Evolutionary conservation across 2,113 vertebrate genomes (phyloP), one percentile per base, ranked within the genome.

Genomic region (Thalassoma bifasciatum): DNA sequence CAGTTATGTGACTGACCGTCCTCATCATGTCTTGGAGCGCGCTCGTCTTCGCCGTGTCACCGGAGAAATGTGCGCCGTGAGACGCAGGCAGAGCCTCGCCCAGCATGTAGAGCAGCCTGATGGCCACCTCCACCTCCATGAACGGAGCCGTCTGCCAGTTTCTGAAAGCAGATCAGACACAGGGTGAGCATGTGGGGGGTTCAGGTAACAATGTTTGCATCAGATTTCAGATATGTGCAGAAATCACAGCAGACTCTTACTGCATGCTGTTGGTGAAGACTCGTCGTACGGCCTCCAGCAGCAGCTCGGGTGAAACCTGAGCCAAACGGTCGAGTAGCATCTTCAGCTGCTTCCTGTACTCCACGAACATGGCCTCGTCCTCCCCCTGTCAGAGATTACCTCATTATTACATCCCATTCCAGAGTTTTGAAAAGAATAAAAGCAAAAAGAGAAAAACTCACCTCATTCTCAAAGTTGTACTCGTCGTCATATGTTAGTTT

Each of bases 391-490:
- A 8, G 23, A 53, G 4, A 21, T 11, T 1, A 24, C 17, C 2
- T 2, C 46, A 49, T 4, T 17, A 19, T 47, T 47, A 4, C 13
- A 12, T 44, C 2, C 14, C 17, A 1, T 42, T 13, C 11, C 4
- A 42, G 11, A 8, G 14, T 14, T 5, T 42, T 13, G 2, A 13
- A 42, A 13, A 3, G 10, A n/a, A n/a, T n/a, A n/a, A n/a, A n/a
- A n/a, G n/a, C n/a, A n/a, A n/a, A n/a, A n/a, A n/a, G n/a, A n/a
- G n/a, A n/a, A n/a, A 30, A 49, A 60, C 86, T 90, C 93, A 97
- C 97, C 96, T 99, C 98, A 70, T 98, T 99, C 85, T 99, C 98
- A 93, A 99, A 99, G 87, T 99, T 99, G 92, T 99, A 99, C 87
- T 99, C 98, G 79, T 99, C 98, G 82, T 99, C 97, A 0, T 99